These are phyloP conservation scores for Cheilosia grossa DNA, from an alignment of 2,888 invertebrate species.

Conservation along the genomic window DNA sequence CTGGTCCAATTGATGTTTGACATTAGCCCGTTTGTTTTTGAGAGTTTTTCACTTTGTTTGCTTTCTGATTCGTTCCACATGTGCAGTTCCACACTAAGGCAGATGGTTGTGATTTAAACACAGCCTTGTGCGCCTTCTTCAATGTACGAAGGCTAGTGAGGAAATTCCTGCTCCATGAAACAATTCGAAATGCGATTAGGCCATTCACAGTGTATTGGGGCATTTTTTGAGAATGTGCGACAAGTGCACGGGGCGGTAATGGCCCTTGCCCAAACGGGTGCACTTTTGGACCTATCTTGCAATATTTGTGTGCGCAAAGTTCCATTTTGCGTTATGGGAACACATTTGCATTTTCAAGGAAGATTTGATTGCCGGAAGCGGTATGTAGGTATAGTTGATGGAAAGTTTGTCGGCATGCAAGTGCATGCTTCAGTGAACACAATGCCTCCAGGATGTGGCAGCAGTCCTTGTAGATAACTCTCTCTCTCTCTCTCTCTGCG, in stretches of 20 bases:
- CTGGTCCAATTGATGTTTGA: constrained; percentile 51
- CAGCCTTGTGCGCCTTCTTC: not conserved
- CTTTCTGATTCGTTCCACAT: constrained; percentile 9
- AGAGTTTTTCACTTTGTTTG: not conserved
- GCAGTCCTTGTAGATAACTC: constrained; percentile 45
- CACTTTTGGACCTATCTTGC: constrained; percentile 33
- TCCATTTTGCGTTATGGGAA: not conserved
- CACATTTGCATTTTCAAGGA: constrained; percentile 15
- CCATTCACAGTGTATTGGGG: constrained; percentile 15
- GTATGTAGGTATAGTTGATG: constrained; percentile 30
- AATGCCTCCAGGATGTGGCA: constrained; percentile 41
- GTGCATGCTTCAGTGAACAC: constrained; percentile 44
- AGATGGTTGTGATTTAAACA: constrained; percentile 47
- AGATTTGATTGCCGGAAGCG: constrained; percentile 46
- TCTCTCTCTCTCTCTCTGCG: not conserved
- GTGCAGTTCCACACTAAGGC: too few species aligned
- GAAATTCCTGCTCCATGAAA: constrained; percentile 23
- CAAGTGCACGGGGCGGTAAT: constrained; percentile 24
- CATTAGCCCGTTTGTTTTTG: constrained; percentile 29
- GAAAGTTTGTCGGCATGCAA: constrained; percentile 15
- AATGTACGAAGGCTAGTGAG: constrained; percentile 5
- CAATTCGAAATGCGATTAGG: constrained; percentile 25
- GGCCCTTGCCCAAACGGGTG: constrained; percentile 24
- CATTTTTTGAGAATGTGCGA: constrained; percentile 32
- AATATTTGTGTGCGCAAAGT: constrained; percentile 16